Percentiles rank a stretch among this genome's conserved stretches.
Conservation (phyloP, 2,888 invertebrate genomes). For the Ariolimax columbianus region DNA sequence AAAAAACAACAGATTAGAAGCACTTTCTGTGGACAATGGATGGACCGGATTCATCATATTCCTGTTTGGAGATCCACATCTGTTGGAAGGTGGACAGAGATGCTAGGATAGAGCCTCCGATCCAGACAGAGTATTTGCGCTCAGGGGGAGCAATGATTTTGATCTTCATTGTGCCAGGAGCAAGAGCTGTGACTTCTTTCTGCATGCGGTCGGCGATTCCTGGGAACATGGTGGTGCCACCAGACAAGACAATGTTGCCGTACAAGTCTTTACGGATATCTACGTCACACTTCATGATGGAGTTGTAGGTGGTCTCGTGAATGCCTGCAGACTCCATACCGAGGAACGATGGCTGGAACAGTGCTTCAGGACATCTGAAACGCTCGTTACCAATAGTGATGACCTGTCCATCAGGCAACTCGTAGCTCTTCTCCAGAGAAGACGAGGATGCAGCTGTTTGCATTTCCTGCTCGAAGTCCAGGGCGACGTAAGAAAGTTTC, state of each 20-base stretch:
- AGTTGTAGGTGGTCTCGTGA: conserved; percentile 71
- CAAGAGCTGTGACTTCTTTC: conserved; percentile 94
- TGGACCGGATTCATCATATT: conserved; percentile 97
- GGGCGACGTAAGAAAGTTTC: conserved; percentile 94
- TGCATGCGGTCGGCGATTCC: conserved; percentile 98
- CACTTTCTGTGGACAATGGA: conserved; percentile 97
- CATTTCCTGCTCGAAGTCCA: conserved; percentile 94
- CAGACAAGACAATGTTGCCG: conserved; percentile 88
- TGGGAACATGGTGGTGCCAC: conserved; percentile 97
- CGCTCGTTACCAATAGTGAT: conserved; percentile 76
- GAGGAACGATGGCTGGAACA: conserved; percentile 78
- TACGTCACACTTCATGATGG: conserved; percentile 73
- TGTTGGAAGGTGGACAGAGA: conserved; percentile 84
- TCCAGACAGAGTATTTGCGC: conserved; percentile 81
- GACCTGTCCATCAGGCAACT: conserved; percentile 77
- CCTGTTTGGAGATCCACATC: conserved; percentile 69
- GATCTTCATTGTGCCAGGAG: conserved; percentile 84
- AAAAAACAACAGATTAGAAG: conserved; percentile 82
- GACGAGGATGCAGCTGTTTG: conserved; percentile 93
- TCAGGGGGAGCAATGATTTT: conserved; percentile 75
- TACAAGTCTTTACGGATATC: conserved; percentile 78
- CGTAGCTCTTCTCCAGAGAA: conserved; percentile 92
- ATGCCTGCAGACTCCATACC: conserved; percentile 82
- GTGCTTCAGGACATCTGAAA: conserved; percentile 65
- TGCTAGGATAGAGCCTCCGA: conserved; percentile 73